Evolutionary conservation across 2,888 invertebrate genomes (phyloP).

Genomic region (Ormyrus pomaceus): DNA sequence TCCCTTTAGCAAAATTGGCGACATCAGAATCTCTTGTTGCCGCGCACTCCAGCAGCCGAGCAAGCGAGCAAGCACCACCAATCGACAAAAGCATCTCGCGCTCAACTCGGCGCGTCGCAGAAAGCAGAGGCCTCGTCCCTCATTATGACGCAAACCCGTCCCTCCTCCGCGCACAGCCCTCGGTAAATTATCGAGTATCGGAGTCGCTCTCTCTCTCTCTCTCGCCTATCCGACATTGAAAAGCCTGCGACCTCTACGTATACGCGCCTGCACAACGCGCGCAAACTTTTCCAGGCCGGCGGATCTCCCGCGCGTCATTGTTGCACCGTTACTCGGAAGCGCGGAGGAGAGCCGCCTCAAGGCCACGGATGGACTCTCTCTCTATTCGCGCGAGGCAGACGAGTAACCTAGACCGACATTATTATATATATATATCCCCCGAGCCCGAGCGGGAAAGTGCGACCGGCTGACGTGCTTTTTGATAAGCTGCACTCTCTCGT

Average conservation of each 20-base stretch:
- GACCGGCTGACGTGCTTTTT: constrained; percentile 31
- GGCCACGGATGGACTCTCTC: constrained; percentile 7
- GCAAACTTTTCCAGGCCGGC: constrained; percentile 22
- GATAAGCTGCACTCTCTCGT: not conserved
- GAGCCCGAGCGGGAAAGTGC: constrained; percentile 36
- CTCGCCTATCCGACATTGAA: constrained; percentile 16
- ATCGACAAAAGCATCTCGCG: no score
- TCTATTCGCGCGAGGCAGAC: not conserved
- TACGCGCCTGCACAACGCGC: not conserved
- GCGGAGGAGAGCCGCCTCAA: not conserved
- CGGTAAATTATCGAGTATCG: constrained; percentile 27
- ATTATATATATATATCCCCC: constrained; percentile 21
- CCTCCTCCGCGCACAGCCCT: no score
- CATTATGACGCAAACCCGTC: not conserved
- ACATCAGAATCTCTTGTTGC: no score
- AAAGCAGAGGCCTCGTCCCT: not conserved
- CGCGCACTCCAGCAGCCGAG: no score
- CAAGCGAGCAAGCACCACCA: no score
- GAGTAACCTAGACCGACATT: constrained; percentile 35
- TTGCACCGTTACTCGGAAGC: not conserved
- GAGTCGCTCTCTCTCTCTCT: constrained; percentile 2
- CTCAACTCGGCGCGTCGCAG: not conserved
- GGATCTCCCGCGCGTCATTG: constrained; percentile 1
- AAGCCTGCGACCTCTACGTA: not conserved
- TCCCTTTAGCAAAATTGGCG: no score